phyloP scores from a whole-genome alignment of 2,113 vertebrate species.

The Mohoua ochrocephala region DNA sequence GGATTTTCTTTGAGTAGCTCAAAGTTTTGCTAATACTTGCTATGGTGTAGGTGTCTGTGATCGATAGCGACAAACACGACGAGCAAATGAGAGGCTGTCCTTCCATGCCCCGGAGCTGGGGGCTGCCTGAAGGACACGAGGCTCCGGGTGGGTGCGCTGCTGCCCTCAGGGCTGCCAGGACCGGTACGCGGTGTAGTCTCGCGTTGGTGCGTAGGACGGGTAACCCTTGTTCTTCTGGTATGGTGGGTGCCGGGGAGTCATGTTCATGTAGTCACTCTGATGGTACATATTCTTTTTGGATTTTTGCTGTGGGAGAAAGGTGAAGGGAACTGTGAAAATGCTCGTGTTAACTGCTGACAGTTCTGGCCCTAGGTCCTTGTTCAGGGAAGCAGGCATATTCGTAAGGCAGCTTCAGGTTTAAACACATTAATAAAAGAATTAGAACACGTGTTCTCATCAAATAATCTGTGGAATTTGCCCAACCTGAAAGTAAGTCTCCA shows the following conservation, averaged over 20 bases:
- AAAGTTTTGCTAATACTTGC: not conserved
- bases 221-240: constrained; percentile 70
- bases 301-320: constrained; percentile 55
- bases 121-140: not conserved
- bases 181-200: constrained; percentile 72
- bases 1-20: not conserved
- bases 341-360: not conserved
- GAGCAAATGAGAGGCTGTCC: not conserved
- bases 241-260: constrained; percentile 63
- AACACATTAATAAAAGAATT: not conserved
- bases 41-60: not conserved
- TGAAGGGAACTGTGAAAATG: not conserved
- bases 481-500: not conserved
- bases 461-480: not conserved
- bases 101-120: constrained; percentile 34
- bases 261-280: constrained; percentile 80
- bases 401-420: not conserved
- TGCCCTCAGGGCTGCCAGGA: constrained; percentile 70
- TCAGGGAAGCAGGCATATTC: not conserved
- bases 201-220: constrained; percentile 55
- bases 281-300: constrained; percentile 59
- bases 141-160: not conserved
- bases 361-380: not conserved
- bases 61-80: not conserved
- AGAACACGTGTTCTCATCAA: not conserved